Evolutionary conservation across 1,140 invertebrate genomes (phyloP).

Genomic region (Gonioctena quinquepunctata): DNA sequence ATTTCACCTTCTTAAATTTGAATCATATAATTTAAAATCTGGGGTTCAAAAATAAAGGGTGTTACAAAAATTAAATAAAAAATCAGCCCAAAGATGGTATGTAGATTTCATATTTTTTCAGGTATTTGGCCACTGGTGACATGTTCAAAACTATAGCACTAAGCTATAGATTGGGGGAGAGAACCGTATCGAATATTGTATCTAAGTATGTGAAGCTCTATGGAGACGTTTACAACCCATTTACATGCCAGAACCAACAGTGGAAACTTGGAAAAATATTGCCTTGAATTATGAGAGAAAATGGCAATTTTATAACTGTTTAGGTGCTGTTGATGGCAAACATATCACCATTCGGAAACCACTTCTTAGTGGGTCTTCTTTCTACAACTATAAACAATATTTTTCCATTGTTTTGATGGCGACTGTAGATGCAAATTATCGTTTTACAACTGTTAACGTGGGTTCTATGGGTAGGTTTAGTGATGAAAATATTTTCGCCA

Average conservation of each 20-base stretch:
- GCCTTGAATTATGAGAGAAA: constrained; percentile 34
- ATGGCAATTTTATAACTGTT: constrained; percentile 56
- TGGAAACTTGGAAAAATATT: constrained; percentile 37
- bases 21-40: too few species aligned
- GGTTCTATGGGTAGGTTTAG: constrained; percentile 52
- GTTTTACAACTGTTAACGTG: constrained; percentile 56
- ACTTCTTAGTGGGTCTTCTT: constrained; percentile 21
- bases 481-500: constrained; percentile 33
- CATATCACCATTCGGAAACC: constrained; percentile 33
- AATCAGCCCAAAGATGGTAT: too few species aligned
- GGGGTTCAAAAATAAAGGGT: too few species aligned
- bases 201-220: constrained; percentile 31
- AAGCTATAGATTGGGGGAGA: constrained; percentile 33
- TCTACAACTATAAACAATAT: constrained; percentile 46
- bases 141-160: constrained; percentile 15
- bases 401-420: constrained; percentile 56
- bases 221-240: constrained; percentile 35
- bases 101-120: constrained; percentile 16
- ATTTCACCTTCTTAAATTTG: too few species aligned
- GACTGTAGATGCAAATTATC: constrained; percentile 54
- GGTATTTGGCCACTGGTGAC: constrained; percentile 24
- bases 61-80: too few species aligned
- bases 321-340: constrained; percentile 56
- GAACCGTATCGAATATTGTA: constrained; percentile 37
- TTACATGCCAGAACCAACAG: constrained; percentile 24